Evolutionary conservation across 2,113 vertebrate genomes (phyloP).

Genomic region (Willisornis vidua): DNA sequence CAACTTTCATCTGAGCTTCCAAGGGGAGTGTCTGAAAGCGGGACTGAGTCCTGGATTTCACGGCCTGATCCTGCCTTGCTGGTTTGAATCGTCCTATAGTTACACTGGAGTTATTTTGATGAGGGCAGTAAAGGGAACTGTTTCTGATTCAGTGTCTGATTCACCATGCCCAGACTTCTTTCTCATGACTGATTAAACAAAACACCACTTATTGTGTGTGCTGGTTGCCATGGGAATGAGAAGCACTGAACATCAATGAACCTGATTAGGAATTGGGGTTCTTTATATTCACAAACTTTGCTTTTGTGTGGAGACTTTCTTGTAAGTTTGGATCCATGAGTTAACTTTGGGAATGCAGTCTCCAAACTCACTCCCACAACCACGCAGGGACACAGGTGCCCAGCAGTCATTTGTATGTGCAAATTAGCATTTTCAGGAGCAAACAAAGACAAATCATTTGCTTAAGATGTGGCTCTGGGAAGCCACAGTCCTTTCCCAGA

Average conservation of each 20-base stretch:
- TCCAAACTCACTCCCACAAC: neutral
- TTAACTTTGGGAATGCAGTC: slow-evolving; percentile 4
- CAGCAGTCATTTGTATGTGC: neutral
- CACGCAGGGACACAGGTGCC: neutral
- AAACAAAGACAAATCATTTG: slow-evolving; percentile 20
- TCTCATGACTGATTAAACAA: slow-evolving; percentile 62
- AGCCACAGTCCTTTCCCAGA: slow-evolving; percentile 12
- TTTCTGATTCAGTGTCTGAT: slow-evolving; percentile 53
- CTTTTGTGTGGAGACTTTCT: neutral
- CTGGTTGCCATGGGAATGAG: slow-evolving; percentile 3
- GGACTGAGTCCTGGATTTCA: neutral
- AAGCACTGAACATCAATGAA: slow-evolving; percentile 41
- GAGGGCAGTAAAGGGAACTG: slow-evolving; percentile 10
- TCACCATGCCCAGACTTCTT: slow-evolving; percentile 37
- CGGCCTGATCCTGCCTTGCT: neutral
- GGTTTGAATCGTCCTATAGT: slow-evolving; percentile 20
- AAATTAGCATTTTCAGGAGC: slow-evolving; percentile 38
- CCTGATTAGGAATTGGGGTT: slow-evolving; percentile 44
- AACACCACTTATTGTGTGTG: slow-evolving; percentile 46
- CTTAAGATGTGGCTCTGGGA: slow-evolving; percentile 7
- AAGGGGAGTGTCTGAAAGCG: neutral
- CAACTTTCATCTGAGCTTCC: slow-evolving; percentile 1
- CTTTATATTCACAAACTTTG: slow-evolving; percentile 5
- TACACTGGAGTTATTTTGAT: slow-evolving; percentile 36
- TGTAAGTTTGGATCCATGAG: neutral